Base-by-base conservation (phyloP, 2,113 vertebrate species). In the Castor canadensis region DNA sequence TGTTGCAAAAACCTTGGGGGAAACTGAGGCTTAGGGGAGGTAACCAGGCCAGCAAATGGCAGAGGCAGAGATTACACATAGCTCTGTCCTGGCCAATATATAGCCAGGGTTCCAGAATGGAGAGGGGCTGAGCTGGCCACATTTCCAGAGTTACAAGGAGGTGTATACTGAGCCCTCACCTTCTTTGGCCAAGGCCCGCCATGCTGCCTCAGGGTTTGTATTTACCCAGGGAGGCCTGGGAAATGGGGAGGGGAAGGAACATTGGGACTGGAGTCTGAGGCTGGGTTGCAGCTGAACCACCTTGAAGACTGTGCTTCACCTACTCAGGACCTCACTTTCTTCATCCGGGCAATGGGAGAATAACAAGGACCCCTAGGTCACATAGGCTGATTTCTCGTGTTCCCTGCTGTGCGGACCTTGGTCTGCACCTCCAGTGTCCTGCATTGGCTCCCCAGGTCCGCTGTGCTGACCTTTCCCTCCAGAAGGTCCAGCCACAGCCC, bases 41-140 rank as follows among this genome's bases (percentile, higher is more conserved):
- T 62, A 40, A 52, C 43, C 1, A 6, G 35, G 30, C 15, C 19
- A 24, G n/a, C 26, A 71, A 60, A 43, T 0, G 2, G 56, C 66
- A 62, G 47, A 45, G 26, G n/a, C 52, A 12, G 2, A 2, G 3
- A 54, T 52, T 11, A 30, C 26, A 16, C 3, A 3, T 10, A 20
- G 24, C 64, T 69, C 80, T 58, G 85, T 72, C 47, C 62, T 7
- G 1, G 60, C 26, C 30, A 6, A 7, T 15, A 11, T 19, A 45
- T 12, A 22, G 4, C 9, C 49, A 19, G 73, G 35, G 28, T 20
- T 88, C 35, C 60, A 28, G 56, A 43, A n/a, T 28, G 7, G 30
- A 19, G 38, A 62, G 38, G n/a, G 24, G 28, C 16, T 28, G 58
- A 64, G 11, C 0, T 0, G 38, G 30, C 1, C 73, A 9, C 6